Evolutionary conservation across 2,797 vertebrate genomes (phyloP), one percentile per base, ranked within the genome.

Genomic region (Rousettus madagascariensis): DNA sequence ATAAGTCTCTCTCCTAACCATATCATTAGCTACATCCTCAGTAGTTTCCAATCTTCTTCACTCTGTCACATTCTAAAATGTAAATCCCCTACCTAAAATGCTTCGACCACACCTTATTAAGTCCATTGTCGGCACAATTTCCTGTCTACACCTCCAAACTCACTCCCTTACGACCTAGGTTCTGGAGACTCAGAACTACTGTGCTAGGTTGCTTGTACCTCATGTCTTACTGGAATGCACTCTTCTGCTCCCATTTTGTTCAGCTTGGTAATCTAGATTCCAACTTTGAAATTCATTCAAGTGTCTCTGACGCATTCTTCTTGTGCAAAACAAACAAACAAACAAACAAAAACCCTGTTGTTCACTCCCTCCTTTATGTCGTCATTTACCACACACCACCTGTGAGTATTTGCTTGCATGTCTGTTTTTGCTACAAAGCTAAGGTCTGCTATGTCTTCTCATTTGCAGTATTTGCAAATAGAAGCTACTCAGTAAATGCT

Each of bases 401-500:
- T 87, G 43, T 46, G 69, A 91, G 57, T 71, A 77, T 69, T 71
- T 87, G 41, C 46, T 65, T 19, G n/a, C 30, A 69, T 33, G 24
- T 71, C 74, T 77, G n/a, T 75, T 68, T 93, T 88, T 94, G 41
- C 86, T 87, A 51, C 24, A 94, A 80, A 95, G 77, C 38, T 91
- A 61, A 8, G 19, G 65, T 71, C 30, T 72, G 61, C 53, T 91
- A 61, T 85, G n/a, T 78, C 71, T 78, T 87, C 65, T 72, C 55
- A 66, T 24, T 8, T 24, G 61, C 13, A 77, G 15, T 63, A 74
- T 51, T 53, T 86, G 57, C 78, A 93, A 43, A 43, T 8, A 78
- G 26, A 87, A 43, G 51, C 12, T 49, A 90, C 38, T 61, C n/a
- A 49, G 13, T 74, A 49, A 66, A 75, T 78, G 16, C 4, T 55